A percentile compares a stretch with the other conserved stretches of the same genome.
phyloP scores from a whole-genome alignment of 2,888 invertebrate genomes.

The Tromatobia lineatoria region DNA sequence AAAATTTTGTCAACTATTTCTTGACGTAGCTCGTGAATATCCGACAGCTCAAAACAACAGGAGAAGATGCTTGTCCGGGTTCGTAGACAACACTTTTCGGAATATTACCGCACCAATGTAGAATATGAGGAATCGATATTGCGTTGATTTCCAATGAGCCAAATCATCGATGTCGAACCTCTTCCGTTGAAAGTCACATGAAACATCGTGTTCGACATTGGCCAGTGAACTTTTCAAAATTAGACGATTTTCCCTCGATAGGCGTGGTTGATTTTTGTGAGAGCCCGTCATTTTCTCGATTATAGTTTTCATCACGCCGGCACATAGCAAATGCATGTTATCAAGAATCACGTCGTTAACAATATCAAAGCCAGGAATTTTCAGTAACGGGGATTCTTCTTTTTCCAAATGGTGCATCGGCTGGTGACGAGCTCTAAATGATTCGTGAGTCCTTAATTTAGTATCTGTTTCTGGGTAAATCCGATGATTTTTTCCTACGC shows the following conservation, averaged over 20 bases:
- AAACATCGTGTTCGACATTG: conserved; percentile 27
- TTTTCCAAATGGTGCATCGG: conserved; percentile 15
- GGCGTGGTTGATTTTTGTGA: background rate
- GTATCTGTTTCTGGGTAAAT: conserved; percentile 58
- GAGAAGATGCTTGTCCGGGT: conserved; percentile 58
- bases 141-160: conserved; percentile 38
- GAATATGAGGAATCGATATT: background rate
- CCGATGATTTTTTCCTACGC: conserved; percentile 41
- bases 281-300: conserved; percentile 27
- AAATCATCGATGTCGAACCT: conserved; percentile 46
- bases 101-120: conserved; percentile 49
- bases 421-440: conserved; percentile 20
- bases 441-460: conserved; percentile 9
- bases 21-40: conserved; percentile 54
- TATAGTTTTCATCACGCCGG: conserved; percentile 17
- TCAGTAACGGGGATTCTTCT: conserved; percentile 7
- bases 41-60: conserved; percentile 50
- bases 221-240: conserved; percentile 4
- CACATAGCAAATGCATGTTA: conserved; percentile 22
- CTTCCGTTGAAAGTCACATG: conserved; percentile 65
- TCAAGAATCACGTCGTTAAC: conserved; percentile 12
- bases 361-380: conserved; percentile 15
- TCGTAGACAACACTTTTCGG: conserved; percentile 15
- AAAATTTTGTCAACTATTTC: conserved; percentile 50
- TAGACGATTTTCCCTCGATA: conserved; percentile 8